Evolutionary conservation across 2,113 vertebrate genomes (phyloP).

Genomic region (Carassius auratus): DNA sequence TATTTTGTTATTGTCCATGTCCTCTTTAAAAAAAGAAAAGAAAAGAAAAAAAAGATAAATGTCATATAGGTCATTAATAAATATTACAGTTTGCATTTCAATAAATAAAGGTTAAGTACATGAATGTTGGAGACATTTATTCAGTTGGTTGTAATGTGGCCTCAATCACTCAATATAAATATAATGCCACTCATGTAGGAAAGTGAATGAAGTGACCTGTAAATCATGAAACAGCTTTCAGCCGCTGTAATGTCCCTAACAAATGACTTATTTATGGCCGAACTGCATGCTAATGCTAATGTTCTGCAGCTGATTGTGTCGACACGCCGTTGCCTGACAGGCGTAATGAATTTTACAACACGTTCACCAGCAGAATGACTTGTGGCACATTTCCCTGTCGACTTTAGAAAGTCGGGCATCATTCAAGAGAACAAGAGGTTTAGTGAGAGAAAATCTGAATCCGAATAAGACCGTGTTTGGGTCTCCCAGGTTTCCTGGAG

Average conservation of each 20-base stretch:
- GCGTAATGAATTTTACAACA: conserved; percentile 7
- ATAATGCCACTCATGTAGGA: neutral
- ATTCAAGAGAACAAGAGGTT: neutral
- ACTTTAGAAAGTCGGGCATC: neutral
- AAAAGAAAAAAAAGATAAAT: too few relatives aligned
- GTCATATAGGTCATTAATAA: neutral
- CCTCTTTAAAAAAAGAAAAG: too few relatives aligned
- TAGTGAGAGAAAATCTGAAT: neutral
- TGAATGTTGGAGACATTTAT: neutral
- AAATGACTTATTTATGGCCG: neutral
- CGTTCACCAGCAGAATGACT: neutral
- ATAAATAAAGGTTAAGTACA: neutral
- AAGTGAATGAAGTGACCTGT: neutral
- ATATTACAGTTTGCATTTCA: neutral
- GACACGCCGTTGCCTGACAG: neutral
- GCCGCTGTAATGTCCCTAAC: neutral
- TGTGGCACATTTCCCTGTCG: neutral
- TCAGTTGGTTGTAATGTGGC: neutral
- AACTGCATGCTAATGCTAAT: conserved; percentile 7
- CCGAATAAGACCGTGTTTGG: neutral
- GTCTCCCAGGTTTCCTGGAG: neutral
- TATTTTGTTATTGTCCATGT: too few relatives aligned
- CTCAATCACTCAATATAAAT: neutral
- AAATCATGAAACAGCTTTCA: neutral
- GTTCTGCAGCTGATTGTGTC: neutral